Evolutionary conservation across 92 coral and sea anemone species (phyloP).

Genomic region (Porites lobata): DNA sequence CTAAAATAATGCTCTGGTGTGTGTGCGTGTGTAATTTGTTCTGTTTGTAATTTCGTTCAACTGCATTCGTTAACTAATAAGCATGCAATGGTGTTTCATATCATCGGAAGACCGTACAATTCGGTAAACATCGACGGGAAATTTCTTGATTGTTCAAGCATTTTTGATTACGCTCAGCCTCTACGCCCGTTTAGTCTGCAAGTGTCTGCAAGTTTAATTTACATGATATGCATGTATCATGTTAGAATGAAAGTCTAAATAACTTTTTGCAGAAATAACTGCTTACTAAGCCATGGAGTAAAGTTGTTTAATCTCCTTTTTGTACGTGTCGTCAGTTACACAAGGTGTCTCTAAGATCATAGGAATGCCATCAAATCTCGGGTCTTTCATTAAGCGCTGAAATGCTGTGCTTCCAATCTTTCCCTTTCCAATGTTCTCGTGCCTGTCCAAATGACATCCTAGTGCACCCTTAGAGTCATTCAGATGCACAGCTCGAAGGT

Average conservation of each 20-base stretch:
- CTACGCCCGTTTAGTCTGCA: background rate
- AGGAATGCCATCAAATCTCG: conserved; percentile 88
- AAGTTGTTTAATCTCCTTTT: conserved; percentile 83
- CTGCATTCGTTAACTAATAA: too few relatives aligned
- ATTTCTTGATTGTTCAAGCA: background rate
- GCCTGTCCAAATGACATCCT: conserved; percentile 95
- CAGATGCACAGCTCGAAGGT: conserved; percentile 87
- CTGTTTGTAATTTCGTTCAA: too few relatives aligned
- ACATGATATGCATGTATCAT: too few relatives aligned
- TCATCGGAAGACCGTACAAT: background rate
- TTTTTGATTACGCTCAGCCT: background rate
- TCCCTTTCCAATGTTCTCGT: conserved; percentile 96
- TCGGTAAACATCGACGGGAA: background rate
- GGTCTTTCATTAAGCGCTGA: conserved; percentile 80
- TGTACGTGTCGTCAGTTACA: conserved; percentile 74
- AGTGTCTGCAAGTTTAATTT: too few relatives aligned
- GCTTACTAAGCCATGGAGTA: conserved; percentile 60
- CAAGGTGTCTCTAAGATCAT: conserved; percentile 95
- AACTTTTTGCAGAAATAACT: too few relatives aligned
- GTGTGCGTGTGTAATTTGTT: too few relatives aligned
- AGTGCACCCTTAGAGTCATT: conserved; percentile 95
- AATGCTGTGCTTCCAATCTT: conserved; percentile 88
- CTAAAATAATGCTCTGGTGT: conserved; percentile 60
- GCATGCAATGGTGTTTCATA: background rate
- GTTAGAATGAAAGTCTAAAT: too few relatives aligned